Evolutionary conservation across 2,888 invertebrate species (phyloP).

Genomic region (Drosophila glabriapex): DNA sequence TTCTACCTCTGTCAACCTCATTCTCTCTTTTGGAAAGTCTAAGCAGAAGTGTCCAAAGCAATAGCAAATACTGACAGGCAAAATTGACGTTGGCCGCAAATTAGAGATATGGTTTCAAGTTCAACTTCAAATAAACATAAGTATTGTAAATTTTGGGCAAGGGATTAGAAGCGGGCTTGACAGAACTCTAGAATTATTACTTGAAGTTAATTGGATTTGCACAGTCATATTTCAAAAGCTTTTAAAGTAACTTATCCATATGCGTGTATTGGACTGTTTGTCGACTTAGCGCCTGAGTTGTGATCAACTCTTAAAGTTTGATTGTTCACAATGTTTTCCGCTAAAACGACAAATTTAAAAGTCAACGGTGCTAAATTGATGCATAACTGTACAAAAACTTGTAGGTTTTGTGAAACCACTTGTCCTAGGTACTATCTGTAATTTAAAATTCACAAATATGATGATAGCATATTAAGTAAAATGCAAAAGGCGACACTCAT

Average conservation of each 20-base stretch:
- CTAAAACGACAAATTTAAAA: background rate
- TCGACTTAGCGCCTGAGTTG: background rate
- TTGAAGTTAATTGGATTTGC: background rate
- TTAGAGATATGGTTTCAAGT: conserved; percentile 14
- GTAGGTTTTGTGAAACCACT: background rate
- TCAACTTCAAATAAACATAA: background rate
- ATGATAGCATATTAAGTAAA: background rate
- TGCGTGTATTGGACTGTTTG: background rate
- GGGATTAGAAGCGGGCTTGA: background rate
- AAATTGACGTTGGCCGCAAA: conserved; percentile 14
- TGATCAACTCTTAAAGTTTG: no score
- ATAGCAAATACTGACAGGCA: background rate
- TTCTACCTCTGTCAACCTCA: background rate
- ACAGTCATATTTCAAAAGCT: background rate
- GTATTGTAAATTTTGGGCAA: background rate
- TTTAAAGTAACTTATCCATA: background rate
- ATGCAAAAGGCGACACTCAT: conserved; percentile 1
- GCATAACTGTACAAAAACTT: background rate
- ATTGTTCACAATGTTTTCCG: background rate
- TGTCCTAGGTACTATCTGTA: background rate
- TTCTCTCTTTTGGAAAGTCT: background rate
- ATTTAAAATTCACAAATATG: background rate
- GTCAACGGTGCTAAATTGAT: background rate
- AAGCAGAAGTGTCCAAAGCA: background rate
- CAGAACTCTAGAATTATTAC: background rate